A percentile compares a stretch with the other conserved stretches of the same genome.
Conservation (phyloP, 2,888 invertebrate genomes). For the Dioctria linearis region DNA sequence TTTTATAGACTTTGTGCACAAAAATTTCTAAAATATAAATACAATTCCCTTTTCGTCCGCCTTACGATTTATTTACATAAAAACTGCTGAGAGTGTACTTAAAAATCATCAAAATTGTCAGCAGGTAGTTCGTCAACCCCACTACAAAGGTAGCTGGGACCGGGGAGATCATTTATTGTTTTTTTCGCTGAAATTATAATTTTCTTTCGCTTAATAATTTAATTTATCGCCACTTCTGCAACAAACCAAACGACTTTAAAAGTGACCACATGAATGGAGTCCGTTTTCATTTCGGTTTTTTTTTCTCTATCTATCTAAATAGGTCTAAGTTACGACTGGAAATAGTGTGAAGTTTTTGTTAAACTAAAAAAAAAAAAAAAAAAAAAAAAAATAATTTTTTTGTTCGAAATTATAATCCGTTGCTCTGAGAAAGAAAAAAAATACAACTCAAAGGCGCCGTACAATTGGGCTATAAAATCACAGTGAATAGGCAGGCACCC, state of each 20-base stretch:
- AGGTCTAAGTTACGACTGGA: not conserved
- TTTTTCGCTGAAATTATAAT: not conserved
- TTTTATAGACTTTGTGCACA: no score
- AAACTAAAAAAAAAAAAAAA: not conserved
- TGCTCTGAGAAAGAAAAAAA: not conserved
- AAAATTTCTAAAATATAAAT: no score
- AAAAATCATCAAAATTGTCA: not conserved
- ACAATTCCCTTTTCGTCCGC: no score
- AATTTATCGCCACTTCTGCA: slow-evolving; percentile 9
- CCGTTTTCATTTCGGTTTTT: no score
- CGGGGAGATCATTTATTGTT: no score
- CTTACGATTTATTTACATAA: no score
- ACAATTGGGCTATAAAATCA: slow-evolving; percentile 30
- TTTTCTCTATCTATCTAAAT: not conserved
- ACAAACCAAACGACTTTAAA: slow-evolving; percentile 23
- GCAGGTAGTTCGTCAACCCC: not conserved
- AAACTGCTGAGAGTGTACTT: no score
- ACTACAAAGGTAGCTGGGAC: not conserved
- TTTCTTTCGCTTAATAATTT: not conserved
- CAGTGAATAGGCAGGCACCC: slow-evolving; percentile 11
- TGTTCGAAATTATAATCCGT: slow-evolving; percentile 11
- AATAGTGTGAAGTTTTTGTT: slow-evolving; percentile 34
- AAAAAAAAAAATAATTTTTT: not conserved
- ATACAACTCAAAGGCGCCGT: not conserved
- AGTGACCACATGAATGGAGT: slow-evolving; percentile 15